These are phyloP conservation scores for Drosophila orena DNA, from an alignment of 1,140 invertebrate genomes.

Conservation along the genomic window DNA sequence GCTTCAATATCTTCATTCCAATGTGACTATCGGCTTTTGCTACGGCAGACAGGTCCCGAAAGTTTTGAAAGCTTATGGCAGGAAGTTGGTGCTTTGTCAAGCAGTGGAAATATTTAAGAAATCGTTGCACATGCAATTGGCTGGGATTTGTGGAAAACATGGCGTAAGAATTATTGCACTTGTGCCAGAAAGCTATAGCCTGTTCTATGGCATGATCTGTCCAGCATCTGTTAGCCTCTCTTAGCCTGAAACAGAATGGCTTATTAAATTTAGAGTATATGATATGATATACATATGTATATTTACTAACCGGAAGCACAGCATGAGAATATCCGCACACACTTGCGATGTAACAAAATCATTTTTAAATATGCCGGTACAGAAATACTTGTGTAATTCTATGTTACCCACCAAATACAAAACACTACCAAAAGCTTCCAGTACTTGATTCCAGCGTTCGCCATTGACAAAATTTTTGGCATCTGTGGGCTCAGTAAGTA, in stretches of 20 bases:
- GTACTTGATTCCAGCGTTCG: conserved; percentile 35
- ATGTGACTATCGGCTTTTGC: neutral
- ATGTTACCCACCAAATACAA: conserved; percentile 20
- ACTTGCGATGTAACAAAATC: conserved; percentile 48
- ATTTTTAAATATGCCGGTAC: conserved; percentile 36
- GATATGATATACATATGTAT: too few relatives aligned
- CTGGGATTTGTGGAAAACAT: conserved; percentile 43
- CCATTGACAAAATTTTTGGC: conserved; percentile 31
- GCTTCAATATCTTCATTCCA: conserved; percentile 26
- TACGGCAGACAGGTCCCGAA: conserved; percentile 34
- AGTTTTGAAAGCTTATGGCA: conserved; percentile 25
- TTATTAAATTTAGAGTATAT: neutral
- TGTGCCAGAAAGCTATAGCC: conserved; percentile 36
- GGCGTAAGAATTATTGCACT: conserved; percentile 53
- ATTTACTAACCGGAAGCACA: conserved; percentile 44
- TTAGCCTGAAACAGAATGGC: conserved; percentile 28
- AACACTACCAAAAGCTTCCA: conserved; percentile 46
- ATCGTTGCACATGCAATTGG: conserved; percentile 50
- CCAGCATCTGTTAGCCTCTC: conserved; percentile 30
- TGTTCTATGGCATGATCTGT: neutral
- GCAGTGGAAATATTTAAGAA: conserved; percentile 55
- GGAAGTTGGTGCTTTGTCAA: conserved; percentile 11
- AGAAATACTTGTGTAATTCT: conserved; percentile 35
- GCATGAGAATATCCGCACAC: conserved; percentile 55
- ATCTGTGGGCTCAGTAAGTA: conserved; percentile 23